These are phyloP conservation scores for Tetragonula clypearis DNA, from an alignment of 1,140 invertebrate genomes.

Conservation along the genomic window DNA sequence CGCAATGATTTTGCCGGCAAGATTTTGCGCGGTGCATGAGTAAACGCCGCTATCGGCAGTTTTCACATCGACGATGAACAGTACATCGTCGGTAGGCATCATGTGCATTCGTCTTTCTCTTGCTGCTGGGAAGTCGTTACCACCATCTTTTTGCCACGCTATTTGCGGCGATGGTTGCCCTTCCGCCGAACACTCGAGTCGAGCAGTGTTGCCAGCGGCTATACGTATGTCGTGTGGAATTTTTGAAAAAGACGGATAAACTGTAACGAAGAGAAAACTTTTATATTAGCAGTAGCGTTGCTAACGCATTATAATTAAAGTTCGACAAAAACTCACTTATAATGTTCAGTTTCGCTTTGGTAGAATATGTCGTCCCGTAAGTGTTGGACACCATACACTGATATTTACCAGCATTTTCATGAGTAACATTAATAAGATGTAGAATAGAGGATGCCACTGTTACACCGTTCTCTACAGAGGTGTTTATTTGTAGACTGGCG, in stretches of 20 bases:
- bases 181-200: slow-evolving; percentile 94
- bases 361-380: slow-evolving; percentile 94
- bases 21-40: slow-evolving; percentile 95
- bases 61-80: slow-evolving; percentile 96
- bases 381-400: slow-evolving; percentile 96
- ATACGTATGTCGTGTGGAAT: slow-evolving; percentile 92
- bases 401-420: slow-evolving; percentile 92
- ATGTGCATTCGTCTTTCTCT: slow-evolving; percentile 95
- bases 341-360: slow-evolving; percentile 92
- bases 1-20: slow-evolving; percentile 91
- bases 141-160: slow-evolving; percentile 96
- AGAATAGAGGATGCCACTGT: slow-evolving; percentile 86
- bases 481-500: slow-evolving; percentile 67
- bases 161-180: slow-evolving; percentile 95
- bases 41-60: slow-evolving; percentile 94
- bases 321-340: slow-evolving; percentile 83
- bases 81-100: slow-evolving; percentile 94
- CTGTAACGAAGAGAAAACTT: slow-evolving; percentile 77
- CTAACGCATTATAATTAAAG: too few relatives aligned
- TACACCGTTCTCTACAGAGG: slow-evolving; percentile 78
- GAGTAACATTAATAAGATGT: slow-evolving; percentile 87
- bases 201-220: slow-evolving; percentile 92
- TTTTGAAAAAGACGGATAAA: slow-evolving; percentile 93
- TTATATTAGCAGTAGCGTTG: too few relatives aligned
- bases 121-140: slow-evolving; percentile 96